Base-by-base conservation (phyloP, 2,797 vertebrate genomes). In the Enteromius afrohamiltoni region DNA sequence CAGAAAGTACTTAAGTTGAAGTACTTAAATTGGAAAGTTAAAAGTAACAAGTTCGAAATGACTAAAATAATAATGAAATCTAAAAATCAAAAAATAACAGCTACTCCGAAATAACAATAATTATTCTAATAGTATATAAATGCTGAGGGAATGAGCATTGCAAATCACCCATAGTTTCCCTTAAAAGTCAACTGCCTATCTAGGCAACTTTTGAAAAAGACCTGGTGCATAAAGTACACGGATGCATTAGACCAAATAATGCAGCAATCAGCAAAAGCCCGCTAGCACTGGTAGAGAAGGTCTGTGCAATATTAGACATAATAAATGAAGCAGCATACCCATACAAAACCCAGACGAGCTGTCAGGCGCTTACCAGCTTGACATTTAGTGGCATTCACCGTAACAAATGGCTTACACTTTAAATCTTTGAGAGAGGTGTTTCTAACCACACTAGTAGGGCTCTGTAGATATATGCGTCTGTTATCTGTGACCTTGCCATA, bases 231-330 rank as follows among this genome's bases (percentile, higher is more conserved):
- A 81, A 62, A 75, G 71, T 55, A 53, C 71, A 75, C 47, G 3
- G 45, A 83, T 68, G 70, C 73, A 55, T 68, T 65, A 53, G 34
- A 76, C 34, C 49, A 83, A 83, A 82, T 67, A 68, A 68, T 4
- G 19, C 40, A 17, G 29, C 40, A 26, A 82, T 82, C 58, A 74
- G 80, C 80, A 49, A 62, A 73, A 65, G 42, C 42, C 69, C 9
- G 2, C 29, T 3, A 45, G 47, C 34, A 45, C 62, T 19, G 29
- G n/a, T 34, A 76, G 62, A 68, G 62, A 55, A 68, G 31, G 51
- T 23, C 73, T 23, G 81, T 60, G 23, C 23, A 69, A 58, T 69
- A 60, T 69, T 68, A 83, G 4, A 69, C 64, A 77, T 19, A 69
- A 83, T 45, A 83, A 83, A 77, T 47, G 11, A 83, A 26, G 37